Evolutionary conservation across 2,797 vertebrate species (phyloP), one percentile per base, ranked within the genome.

Genomic region (Cygnus olor): DNA sequence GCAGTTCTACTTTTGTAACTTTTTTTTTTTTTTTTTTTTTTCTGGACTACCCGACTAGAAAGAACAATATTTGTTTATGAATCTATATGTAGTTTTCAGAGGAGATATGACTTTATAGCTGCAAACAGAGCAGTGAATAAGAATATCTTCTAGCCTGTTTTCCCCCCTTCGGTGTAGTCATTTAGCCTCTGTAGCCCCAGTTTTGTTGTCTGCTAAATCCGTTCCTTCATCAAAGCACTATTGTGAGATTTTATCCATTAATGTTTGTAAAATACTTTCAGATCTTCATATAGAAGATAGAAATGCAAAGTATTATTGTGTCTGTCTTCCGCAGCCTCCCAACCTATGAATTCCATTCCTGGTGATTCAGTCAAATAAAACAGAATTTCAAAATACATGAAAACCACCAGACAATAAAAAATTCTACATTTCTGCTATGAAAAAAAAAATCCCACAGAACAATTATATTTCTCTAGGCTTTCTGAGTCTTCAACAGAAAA

Each of bases 391-490:
- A 93, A 57, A 73, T 85, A 73, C 17, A 15, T 57, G 36, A 57
- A 92, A 91, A 85, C 42, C 54, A 87, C 30, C 6, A 74, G 76
- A 76, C 44, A 92, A 83, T 72, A 93, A 94, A 92, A 94, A 78
- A 61, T 28, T 78, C 68, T 83, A 25, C 51, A 16, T 85, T 85
- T 85, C 61, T 72, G 9, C 38, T 69, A 13, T 69, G 44, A 95
- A 94, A 66, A 78, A 78, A 94, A 78, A 94, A 92, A 61, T 82
- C 80, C 51, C 90, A 74, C 30, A 82, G 92, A 94, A 90, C 84
- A 95, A 83, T 90, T 89, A 56, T 28, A 58, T 86, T 95, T 91
- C 58, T 92, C 66, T 79, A 89, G 57, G 22, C 22, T 82, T 91
- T 93, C 58, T 93, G 54, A 93, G 63, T 65, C 38, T 90, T 84